Percentiles rank a stretch among this genome's conserved stretches.
Evolutionary conservation across 2,888 invertebrate genomes (phyloP).

Genomic region (Crepidodera aurea): DNA sequence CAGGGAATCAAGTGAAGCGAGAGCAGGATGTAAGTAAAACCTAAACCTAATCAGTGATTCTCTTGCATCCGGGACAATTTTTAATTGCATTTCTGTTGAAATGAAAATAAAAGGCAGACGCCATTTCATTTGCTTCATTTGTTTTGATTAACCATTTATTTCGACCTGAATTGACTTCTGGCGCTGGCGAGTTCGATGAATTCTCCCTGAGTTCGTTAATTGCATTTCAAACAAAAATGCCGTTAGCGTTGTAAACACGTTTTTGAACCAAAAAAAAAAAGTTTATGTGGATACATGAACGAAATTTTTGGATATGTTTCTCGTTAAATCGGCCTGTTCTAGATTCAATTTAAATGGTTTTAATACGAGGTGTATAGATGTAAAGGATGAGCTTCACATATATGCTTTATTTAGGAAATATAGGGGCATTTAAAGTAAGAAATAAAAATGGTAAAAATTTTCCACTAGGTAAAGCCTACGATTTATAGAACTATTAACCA

Average conservation of each 20-base stretch:
- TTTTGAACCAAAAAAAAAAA: not conserved
- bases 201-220: constrained; percentile 4
- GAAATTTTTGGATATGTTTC: not conserved
- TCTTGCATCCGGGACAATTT: constrained; percentile 21
- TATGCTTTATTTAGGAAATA: no score
- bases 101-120: constrained; percentile 31
- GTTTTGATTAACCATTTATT: constrained; percentile 35
- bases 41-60: constrained; percentile 17
- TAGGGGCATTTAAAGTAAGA: no score
- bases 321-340: no score
- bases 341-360: no score
- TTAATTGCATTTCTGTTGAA: constrained; percentile 28
- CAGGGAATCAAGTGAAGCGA: not conserved
- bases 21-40: constrained; percentile 12
- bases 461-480: no score
- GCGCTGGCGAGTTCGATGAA: constrained; percentile 6
- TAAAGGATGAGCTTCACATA: no score
- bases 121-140: constrained; percentile 31
- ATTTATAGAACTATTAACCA: no score
- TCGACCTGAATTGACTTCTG: constrained; percentile 25
- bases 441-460: no score
- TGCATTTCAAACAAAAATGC: constrained; percentile 13
- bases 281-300: not conserved
- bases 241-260: not conserved
- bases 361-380: no score